phyloP scores from a whole-genome alignment of 1,140 invertebrate genomes.

The Metaphire vulgaris region DNA sequence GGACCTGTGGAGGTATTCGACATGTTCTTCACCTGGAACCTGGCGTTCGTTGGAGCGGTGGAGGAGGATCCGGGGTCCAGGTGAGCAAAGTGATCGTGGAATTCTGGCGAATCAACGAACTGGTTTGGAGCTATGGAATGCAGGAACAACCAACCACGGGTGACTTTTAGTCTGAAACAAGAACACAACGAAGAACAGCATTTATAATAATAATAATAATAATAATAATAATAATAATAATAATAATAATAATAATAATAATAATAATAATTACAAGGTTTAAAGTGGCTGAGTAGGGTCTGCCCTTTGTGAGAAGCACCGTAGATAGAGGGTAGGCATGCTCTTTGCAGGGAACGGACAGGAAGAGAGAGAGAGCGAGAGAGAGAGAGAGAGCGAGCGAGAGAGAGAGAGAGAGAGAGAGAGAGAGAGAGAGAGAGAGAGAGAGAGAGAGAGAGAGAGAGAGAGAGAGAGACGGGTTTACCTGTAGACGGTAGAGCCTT shows the following conservation, averaged over 20 bases:
- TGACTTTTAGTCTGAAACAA: slow-evolving; percentile 68
- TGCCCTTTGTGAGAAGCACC: too few relatives aligned
- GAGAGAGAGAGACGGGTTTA: background rate
- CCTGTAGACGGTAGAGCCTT: too few relatives aligned
- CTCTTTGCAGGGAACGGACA: too few relatives aligned
- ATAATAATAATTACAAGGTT: too few relatives aligned
- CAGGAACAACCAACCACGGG: slow-evolving; percentile 70
- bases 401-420: background rate
- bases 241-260: too few relatives aligned
- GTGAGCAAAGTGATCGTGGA: slow-evolving; percentile 68
- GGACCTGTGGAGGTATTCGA: too few relatives aligned
- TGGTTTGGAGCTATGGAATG: slow-evolving; percentile 74
- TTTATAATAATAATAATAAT: too few relatives aligned
- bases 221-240: too few relatives aligned
- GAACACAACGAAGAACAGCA: too few relatives aligned
- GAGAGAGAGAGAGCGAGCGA: background rate
- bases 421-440: slow-evolving; percentile 10
- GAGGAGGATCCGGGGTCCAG: slow-evolving; percentile 57
- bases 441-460: background rate
- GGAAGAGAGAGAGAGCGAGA: background rate
- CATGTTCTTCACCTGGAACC: slow-evolving; percentile 66
- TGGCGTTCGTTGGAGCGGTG: background rate
- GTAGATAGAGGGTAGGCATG: too few relatives aligned
- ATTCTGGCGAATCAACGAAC: slow-evolving; percentile 80
- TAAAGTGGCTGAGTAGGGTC: too few relatives aligned